Base-by-base conservation (phyloP, 2,888 invertebrate species). In the Clitarchus hookeri region DNA sequence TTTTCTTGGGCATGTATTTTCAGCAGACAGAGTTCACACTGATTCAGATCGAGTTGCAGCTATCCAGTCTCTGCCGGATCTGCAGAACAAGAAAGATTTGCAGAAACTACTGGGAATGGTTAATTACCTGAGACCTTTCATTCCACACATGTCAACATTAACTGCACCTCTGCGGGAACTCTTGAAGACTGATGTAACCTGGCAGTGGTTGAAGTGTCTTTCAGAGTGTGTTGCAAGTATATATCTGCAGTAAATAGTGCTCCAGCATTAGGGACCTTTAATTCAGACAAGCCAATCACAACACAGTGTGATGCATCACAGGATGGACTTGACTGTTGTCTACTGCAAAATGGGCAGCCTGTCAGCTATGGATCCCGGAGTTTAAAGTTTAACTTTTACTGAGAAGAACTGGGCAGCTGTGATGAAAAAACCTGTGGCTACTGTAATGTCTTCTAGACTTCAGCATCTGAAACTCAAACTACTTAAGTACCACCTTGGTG, bases 301-400 rank as follows among this genome's bases (percentile, higher is more conserved):
- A 84, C 88, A 19, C 86, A 88, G 44, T 84, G 85, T 23, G 90
- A 90, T 88, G 89, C 26, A 9, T 25, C 80, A 0, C 80, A 80
- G 44, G n/a, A n/a, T n/a, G n/a, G n/a, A n/a, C n/a, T n/a, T n/a
- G n/a, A n/a, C n/a, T n/a, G n/a, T n/a, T n/a, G 80, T 27, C 80
- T 80, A 36, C 80, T 80, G 12, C 91, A 91, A 88, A 88, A 91
- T 53, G 89, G 89, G 27, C 88, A 90, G 85, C 91, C 90, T 12
- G 88, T 91, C n/a, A 90, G 89, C 12, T 91, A 90, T 88, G 91
- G 90, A 13, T 90, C 90, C 77, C 89, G 89, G 87, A n/a, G n/a
- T n/a, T n/a, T n/a, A n/a, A n/a, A 87, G 90, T 0, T 85, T 90
- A 54, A 89, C 89, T 12, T 44, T 87, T 26, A 88, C 88, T 13